Conservation (phyloP, 2,113 vertebrate genomes). For the Eudorcas thomsonii region DNA sequence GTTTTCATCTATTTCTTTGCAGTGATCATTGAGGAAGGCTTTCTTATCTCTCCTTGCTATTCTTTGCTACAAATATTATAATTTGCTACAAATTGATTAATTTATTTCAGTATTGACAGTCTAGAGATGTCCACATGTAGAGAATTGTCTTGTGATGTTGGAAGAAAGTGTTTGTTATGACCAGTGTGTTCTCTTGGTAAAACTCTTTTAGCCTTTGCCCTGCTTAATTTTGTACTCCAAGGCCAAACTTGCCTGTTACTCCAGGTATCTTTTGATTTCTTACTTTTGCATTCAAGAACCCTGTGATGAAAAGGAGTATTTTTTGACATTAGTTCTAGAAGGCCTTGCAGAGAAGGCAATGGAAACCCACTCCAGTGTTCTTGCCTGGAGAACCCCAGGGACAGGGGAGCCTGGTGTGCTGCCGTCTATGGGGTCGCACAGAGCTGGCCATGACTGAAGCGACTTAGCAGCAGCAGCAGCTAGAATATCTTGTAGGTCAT, state of each 20-base stretch:
- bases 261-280: not conserved
- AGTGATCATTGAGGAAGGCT: not conserved
- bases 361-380: not conserved
- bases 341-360: not conserved
- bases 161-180: not conserved
- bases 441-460: not conserved
- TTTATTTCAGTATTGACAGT: not conserved
- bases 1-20: not conserved
- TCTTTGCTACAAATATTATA: not conserved
- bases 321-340: not conserved
- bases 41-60: not conserved
- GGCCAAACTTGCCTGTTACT: not conserved
- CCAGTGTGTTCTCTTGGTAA: not conserved
- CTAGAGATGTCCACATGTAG: not conserved
- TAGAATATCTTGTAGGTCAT: not conserved
- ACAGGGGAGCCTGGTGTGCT: not conserved
- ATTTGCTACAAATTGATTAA: no score
- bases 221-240: not conserved
- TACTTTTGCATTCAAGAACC: not conserved
- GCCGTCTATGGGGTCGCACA: fast-evolving
- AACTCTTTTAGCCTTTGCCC: not conserved
- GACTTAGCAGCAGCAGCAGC: not conserved
- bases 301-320: not conserved
- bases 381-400: not conserved
- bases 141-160: not conserved